Percentiles rank a stretch among this genome's conserved stretches.
Evolutionary conservation across 2,888 invertebrate species (phyloP).

Genomic region (Entomobrya multifasciata): DNA sequence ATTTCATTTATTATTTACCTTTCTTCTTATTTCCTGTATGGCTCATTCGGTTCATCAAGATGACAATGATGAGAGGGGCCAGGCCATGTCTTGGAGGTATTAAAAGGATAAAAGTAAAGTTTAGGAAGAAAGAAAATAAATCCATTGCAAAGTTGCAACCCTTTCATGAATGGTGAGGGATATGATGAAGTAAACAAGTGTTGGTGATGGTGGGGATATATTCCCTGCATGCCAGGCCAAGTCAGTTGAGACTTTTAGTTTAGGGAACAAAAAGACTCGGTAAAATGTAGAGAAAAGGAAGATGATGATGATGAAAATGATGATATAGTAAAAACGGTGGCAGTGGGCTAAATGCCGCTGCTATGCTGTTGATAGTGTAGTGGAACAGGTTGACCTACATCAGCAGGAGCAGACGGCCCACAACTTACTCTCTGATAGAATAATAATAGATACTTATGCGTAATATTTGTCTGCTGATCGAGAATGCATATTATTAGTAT

Average conservation of each 20-base stretch:
- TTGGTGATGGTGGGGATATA: not conserved
- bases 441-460: constrained; percentile 24
- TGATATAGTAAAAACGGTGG: constrained; percentile 50
- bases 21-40: not conserved
- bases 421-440: constrained; percentile 17
- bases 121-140: not conserved
- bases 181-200: constrained; percentile 1
- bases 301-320: not conserved
- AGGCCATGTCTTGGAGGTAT: not conserved
- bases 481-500: no score
- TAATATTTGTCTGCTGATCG: not conserved
- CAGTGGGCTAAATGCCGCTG: constrained; percentile 64
- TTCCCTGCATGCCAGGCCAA: constrained; percentile 41
- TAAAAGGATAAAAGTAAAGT: constrained; percentile 1
- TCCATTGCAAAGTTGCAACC: not conserved
- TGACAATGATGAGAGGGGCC: constrained; percentile 1
- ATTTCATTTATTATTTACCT: constrained; percentile 22
- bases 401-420: constrained; percentile 62
- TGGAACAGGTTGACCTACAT: constrained; percentile 76
- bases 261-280: constrained; percentile 3
- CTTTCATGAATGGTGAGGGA: constrained; percentile 29
- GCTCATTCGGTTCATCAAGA: not conserved
- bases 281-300: not conserved
- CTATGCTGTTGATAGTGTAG: constrained; percentile 53
- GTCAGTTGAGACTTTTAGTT: constrained; percentile 10